Percentiles rank a stretch among this genome's conserved stretches.
Evolutionary conservation across 2,888 invertebrate species (phyloP).

Genomic region (Rhyacophila evoluta): DNA sequence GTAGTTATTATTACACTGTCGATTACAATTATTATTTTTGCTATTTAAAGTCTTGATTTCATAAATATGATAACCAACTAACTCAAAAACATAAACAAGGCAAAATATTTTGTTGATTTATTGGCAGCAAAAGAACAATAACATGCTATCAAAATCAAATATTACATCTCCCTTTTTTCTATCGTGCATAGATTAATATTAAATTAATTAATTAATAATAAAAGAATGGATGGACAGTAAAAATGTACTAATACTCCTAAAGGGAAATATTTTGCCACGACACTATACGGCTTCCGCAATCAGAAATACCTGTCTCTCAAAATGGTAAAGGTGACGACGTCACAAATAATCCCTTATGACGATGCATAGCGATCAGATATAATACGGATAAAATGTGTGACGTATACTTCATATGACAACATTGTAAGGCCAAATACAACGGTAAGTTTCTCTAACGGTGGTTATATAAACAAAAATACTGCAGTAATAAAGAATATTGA

Average conservation of each 20-base stretch:
- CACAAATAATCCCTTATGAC: not conserved
- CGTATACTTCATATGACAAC: not conserved
- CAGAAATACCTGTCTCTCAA: not conserved
- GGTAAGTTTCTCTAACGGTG: not conserved
- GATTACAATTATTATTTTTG: too few relatives aligned
- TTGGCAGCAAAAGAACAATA: too few relatives aligned
- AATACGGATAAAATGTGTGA: not conserved
- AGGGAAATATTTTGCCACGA: not conserved
- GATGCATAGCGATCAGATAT: not conserved
- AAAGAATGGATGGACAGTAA: too few relatives aligned
- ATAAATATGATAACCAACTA: too few relatives aligned
- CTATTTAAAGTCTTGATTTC: too few relatives aligned
- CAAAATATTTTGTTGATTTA: not conserved
- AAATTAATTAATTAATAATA: too few relatives aligned
- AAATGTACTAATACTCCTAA: too few relatives aligned
- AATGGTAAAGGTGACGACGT: not conserved
- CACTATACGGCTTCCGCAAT: not conserved
- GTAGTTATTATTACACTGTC: too few relatives aligned
- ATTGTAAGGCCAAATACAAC: not conserved
- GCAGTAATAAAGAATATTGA: not conserved
- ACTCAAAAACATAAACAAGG: too few relatives aligned
- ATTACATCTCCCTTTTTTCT: too few relatives aligned
- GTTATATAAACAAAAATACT: slow-evolving; percentile 11
- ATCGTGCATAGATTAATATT: too few relatives aligned
- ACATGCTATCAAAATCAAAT: too few relatives aligned